Conservation (phyloP, 2,113 vertebrate species). For the Madoqua kirkii region DNA sequence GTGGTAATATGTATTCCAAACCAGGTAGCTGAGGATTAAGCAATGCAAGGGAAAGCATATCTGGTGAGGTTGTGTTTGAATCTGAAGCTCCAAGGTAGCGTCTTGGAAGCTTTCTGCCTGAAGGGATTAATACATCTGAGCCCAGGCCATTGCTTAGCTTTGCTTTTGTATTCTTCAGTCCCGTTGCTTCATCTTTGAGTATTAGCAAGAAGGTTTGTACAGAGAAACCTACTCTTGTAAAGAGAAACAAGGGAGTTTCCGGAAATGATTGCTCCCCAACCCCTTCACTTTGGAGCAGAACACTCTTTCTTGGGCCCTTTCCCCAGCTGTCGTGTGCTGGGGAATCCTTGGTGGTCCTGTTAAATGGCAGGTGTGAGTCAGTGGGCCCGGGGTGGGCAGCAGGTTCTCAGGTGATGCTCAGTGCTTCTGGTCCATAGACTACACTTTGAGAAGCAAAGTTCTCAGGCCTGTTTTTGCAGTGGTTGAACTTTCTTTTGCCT, state of each 20-base stretch:
- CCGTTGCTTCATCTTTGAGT: background rate
- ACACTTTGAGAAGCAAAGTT: background rate
- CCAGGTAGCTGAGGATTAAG: background rate
- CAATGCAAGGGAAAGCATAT: background rate
- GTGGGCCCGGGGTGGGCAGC: background rate
- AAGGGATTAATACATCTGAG: background rate
- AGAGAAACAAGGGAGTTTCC: background rate
- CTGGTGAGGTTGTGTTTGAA: background rate
- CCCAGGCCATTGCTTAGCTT: background rate
- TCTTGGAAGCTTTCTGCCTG: background rate
- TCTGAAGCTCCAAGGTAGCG: background rate
- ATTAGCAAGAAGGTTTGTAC: background rate
- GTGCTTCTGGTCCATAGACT: background rate
- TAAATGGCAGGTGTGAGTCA: background rate
- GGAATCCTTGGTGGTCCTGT: background rate
- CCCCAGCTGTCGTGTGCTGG: background rate
- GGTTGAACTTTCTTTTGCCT: background rate
- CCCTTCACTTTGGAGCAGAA: background rate
- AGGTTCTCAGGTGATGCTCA: background rate
- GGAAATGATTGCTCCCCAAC: background rate
- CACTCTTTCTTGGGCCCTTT: background rate
- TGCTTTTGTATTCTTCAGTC: background rate
- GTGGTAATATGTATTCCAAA: background rate
- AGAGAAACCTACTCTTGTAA: no score
- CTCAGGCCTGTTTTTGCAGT: background rate